Percentiles rank a stretch among this genome's conserved stretches.
Evolutionary conservation across 2,888 invertebrate species (phyloP).

Genomic region (Caenorhabditis imperialis): DNA sequence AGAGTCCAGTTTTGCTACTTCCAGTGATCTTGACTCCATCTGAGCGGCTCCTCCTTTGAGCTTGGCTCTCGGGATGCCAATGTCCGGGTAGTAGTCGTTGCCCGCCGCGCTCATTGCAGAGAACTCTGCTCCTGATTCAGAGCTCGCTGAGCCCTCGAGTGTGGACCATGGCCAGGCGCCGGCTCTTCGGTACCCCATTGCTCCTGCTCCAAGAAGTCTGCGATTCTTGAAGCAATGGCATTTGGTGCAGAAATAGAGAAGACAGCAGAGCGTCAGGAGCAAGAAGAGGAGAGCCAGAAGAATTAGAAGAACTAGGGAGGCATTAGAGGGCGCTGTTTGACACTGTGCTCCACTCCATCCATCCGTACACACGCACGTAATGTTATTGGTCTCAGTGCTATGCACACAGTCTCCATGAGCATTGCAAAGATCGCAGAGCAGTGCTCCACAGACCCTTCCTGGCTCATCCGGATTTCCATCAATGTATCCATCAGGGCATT

Average conservation of each 20-base stretch:
- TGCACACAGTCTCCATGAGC: conserved; percentile 75
- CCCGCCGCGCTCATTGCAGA: conserved; percentile 66
- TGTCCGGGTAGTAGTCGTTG: conserved; percentile 76
- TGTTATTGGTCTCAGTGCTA: conserved; percentile 74
- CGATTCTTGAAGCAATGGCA: conserved; percentile 74
- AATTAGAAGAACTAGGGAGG: conserved; percentile 72
- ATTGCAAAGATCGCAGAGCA: conserved; percentile 76
- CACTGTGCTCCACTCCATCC: conserved; percentile 76
- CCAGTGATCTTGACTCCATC: conserved; percentile 31
- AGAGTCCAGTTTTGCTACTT: conserved; percentile 72
- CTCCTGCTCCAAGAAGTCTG: conserved; percentile 42
- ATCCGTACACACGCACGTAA: conserved; percentile 76
- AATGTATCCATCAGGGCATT: conserved; percentile 76
- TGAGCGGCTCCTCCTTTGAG: conserved; percentile 60
- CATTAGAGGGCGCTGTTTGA: conserved; percentile 74
- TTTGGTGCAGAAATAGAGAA: conserved; percentile 76
- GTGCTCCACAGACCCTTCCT: conserved; percentile 75
- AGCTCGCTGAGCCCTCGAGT: conserved; percentile 75
- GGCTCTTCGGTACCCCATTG: conserved; percentile 57
- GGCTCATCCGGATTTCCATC: conserved; percentile 76
- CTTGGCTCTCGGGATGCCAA: conserved; percentile 78
- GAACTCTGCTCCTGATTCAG: conserved; percentile 74
- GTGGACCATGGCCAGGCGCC: conserved; percentile 76
- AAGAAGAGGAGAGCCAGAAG: conserved; percentile 76
- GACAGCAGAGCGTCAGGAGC: conserved; percentile 75